phyloP scores from a whole-genome alignment of 1,140 invertebrate species.

The Nasonia giraulti region DNA sequence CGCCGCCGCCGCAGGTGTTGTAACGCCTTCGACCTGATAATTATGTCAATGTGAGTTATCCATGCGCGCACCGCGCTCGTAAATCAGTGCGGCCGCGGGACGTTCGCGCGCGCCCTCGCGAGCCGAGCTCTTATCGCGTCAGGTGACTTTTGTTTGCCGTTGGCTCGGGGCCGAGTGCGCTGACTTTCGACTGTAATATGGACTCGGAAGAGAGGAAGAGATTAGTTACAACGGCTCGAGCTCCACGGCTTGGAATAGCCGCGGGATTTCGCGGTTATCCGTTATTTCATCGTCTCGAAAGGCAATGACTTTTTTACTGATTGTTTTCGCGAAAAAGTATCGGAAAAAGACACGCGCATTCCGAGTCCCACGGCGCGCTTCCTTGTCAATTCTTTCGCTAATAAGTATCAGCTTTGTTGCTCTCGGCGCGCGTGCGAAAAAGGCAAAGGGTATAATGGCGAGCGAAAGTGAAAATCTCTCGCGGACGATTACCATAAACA shows the following conservation, averaged over 20 bases:
- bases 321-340: background rate
- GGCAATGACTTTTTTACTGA: background rate
- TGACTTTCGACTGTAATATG: too few relatives aligned
- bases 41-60: background rate
- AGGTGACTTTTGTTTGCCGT: background rate
- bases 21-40: background rate
- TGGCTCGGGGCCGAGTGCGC: too few relatives aligned
- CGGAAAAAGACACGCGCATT: too few relatives aligned
- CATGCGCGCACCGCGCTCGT: background rate
- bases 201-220: too few relatives aligned
- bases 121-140: background rate
- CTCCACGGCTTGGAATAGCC: too few relatives aligned
- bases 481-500: constrained; percentile 25
- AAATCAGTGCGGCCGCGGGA: too few relatives aligned
- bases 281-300: background rate
- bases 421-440: background rate
- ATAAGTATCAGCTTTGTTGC: background rate
- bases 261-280: too few relatives aligned
- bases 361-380: background rate
- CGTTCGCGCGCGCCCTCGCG: too few relatives aligned
- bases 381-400: constrained; percentile 17
- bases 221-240: too few relatives aligned
- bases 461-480: constrained; percentile 35
- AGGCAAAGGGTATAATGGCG: background rate
- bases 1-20: constrained; percentile 5